Base-by-base conservation (phyloP, 2,888 invertebrate species). In the Anodontia alba region DNA sequence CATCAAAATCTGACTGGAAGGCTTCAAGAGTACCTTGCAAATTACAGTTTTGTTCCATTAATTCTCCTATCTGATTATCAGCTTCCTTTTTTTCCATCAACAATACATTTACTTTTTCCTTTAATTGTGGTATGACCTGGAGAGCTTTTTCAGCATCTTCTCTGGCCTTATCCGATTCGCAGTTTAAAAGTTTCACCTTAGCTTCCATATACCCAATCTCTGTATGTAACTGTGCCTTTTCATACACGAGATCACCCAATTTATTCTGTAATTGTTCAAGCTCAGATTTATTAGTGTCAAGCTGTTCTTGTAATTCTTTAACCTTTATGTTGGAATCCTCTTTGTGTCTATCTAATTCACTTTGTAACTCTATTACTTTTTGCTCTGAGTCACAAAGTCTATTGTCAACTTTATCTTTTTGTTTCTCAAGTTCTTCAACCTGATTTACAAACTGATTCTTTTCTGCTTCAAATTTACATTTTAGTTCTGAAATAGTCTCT, bases 121-220 rank as follows among this genome's bases (percentile, higher is more conserved):
- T 80, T n/a, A 85, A 51, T 23, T 84, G 76, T 31, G 75, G 76
- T 20, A 85, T 72, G 36, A 84, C 78, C 12, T 68, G 68, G 42
- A 79, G 26, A 5, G 78, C 79, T 51, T 81, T 78, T 33, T 81
- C 77, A 20, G 86, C 81, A 49, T 83, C 80, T 2, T 33, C 38
- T 38, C 73, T 75, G 5, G 78, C 71, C 38, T 83, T 76, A n/a
- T 80, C 83, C 26, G 79, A 81, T 20, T 83, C 81, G 57, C 70
- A 51, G 33, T 80, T 79, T 1, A 86, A 54, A n/a, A 86, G 73
- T 71, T 88, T 80, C 66, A 82, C 46, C 38, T 83, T 78, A 26
- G 80, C 79, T 31, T 87, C 84, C 15, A 89, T 75, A 68, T 86
- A 86, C 20, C 87, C 87, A 12, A 89, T 83, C 54, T 89, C 83